phyloP scores from a whole-genome alignment of 2,888 invertebrate genomes.

The Tridacna gigas region DNA sequence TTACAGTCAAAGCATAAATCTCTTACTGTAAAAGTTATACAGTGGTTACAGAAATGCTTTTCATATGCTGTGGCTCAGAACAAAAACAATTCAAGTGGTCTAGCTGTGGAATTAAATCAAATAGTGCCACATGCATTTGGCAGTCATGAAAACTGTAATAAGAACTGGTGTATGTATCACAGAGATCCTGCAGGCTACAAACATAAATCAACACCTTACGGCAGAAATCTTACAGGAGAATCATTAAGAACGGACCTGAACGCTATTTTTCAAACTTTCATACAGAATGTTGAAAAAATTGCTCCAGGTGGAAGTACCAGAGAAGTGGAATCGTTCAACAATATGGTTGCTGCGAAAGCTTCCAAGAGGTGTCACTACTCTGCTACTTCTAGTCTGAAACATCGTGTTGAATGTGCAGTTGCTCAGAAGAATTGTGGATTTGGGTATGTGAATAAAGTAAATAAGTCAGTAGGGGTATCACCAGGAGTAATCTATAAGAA shows the following conservation, averaged over 20 bases:
- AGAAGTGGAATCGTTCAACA: constrained; percentile 40
- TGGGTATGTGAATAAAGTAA: constrained; percentile 34
- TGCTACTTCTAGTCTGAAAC: constrained; percentile 25
- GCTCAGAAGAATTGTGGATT: constrained; percentile 33
- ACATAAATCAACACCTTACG: constrained; percentile 35
- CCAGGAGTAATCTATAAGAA: constrained; percentile 15
- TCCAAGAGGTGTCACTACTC: constrained; percentile 46
- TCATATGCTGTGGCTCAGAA: constrained; percentile 35
- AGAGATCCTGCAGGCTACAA: constrained; percentile 32
- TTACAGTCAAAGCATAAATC: constrained; percentile 36
- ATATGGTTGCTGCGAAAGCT: constrained; percentile 40
- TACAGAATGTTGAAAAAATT: constrained; percentile 39
- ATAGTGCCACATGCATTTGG: constrained; percentile 43
- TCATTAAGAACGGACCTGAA: constrained; percentile 21
- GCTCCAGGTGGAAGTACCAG: constrained; percentile 38
- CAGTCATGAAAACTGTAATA: constrained; percentile 19
- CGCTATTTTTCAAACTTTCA: constrained; percentile 14
- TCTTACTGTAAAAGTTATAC: constrained; percentile 32
- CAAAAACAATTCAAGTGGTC: constrained; percentile 23
- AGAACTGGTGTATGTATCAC: constrained; percentile 28
- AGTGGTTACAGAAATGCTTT: constrained; percentile 40
- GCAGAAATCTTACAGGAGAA: constrained; percentile 30
- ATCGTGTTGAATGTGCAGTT: constrained; percentile 33
- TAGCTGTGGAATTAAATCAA: constrained; percentile 15
- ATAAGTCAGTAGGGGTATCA: not conserved